Percentiles rank a stretch among this genome's conserved stretches.
Evolutionary conservation across 1,140 invertebrate genomes (phyloP).

Genomic region (Trichonephila clavata): DNA sequence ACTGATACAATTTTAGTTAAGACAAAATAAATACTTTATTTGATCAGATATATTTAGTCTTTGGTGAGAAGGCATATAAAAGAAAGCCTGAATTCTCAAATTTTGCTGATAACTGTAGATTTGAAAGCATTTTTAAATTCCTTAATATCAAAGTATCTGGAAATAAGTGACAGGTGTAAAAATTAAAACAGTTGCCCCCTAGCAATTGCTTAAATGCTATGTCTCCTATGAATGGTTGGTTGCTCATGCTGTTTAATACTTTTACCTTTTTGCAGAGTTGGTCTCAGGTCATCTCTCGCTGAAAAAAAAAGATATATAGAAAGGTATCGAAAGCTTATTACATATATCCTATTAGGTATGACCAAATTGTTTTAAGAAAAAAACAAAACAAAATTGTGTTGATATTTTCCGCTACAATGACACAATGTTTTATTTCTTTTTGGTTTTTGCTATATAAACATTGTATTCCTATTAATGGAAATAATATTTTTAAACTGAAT

Average conservation of each 20-base stretch:
- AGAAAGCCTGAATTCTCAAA: no score
- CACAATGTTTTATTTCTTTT: not conserved
- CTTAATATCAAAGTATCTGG: no score
- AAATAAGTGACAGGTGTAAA: no score
- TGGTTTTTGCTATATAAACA: not conserved
- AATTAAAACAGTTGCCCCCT: not conserved
- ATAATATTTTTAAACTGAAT: no score
- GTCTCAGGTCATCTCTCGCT: conserved; percentile 56
- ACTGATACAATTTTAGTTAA: no score
- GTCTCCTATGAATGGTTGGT: conserved; percentile 53
- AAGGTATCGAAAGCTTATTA: conserved; percentile 72
- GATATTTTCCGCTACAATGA: not conserved
- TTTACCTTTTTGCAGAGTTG: conserved; percentile 74
- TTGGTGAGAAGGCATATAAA: no score
- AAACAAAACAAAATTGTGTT: not conserved
- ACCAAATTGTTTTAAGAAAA: conserved; percentile 57
- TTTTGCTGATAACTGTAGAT: no score
- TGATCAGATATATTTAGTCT: no score
- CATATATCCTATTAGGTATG: conserved; percentile 64
- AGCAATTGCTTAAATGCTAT: conserved; percentile 51
- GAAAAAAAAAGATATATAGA: conserved; percentile 65
- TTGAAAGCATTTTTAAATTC: no score
- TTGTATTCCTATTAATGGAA: no score
- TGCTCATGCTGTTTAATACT: conserved; percentile 75
- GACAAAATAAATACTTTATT: no score